Base-by-base conservation (phyloP, 2,113 vertebrate genomes). In the Murina feae region DNA sequence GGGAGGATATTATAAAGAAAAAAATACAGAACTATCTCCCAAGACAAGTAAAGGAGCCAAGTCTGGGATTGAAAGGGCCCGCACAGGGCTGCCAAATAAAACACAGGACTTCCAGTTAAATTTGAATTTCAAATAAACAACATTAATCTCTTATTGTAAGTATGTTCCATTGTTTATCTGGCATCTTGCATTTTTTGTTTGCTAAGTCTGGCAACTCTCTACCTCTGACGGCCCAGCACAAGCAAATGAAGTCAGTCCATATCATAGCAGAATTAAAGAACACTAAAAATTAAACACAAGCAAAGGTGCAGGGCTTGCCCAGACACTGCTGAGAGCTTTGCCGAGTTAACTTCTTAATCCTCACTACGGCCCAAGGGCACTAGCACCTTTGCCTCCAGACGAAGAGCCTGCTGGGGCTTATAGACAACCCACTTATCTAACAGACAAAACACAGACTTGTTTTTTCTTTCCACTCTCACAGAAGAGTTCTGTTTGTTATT, bases 351-450 rank as follows among this genome's bases (percentile, higher is more conserved):
- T 4, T 28, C 2, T 0, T 7, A 9, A 18, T 21, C 65, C 58
- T 44, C 51, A 3, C 28, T 5, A 28, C 39, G 0, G 9, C 35
- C 42, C 1, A 5, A 1, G 6, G 39, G 32, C 20, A 16, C 51
- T 7, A 0, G 55, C 6, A 23, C 78, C 63, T 53, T 1, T 3
- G 6, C 63, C n/a, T 51, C 4, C 32, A 28, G 65, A 72, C 11
- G 35, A 20, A 80, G 42, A 14, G 30, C 55, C 18, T 16, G 23
- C n/a, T 3, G 11, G 1, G 1, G 14, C 28, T 8, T 8, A 25
- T 28, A 39, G 42, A 79, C 6, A 49, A 51, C 30, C 32, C n/a
- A 13, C 42, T 81, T 17, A 76, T 55, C 49, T 35, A n/a, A 66
- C 68, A 39, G 17, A 47, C 18, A 53, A 92, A 83, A n/a, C 44